A percentile compares a stretch with the other conserved stretches of the same genome.
These are phyloP conservation scores for Acanthornis magna DNA, from an alignment of 2,797 vertebrate species.

Conservation along the genomic window DNA sequence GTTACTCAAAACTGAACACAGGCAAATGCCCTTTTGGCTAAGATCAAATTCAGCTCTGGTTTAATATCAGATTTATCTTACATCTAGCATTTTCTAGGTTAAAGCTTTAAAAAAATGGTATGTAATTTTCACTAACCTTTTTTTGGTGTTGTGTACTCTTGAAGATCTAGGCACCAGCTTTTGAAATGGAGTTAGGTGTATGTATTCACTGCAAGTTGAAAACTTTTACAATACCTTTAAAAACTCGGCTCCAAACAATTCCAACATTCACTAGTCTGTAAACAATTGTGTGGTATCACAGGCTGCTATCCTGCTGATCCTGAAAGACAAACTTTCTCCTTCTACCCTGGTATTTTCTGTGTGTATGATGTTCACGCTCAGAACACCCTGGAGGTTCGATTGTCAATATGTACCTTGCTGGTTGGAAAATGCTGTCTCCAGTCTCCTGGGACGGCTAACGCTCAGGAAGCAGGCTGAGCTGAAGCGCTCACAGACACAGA, in stretches of 20 bases:
- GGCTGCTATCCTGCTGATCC: background rate
- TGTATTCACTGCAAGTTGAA: background rate
- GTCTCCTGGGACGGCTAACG: background rate
- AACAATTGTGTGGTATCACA: background rate
- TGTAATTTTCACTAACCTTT: background rate
- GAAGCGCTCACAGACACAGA: background rate
- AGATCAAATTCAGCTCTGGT: background rate
- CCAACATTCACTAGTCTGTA: background rate
- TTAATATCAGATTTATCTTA: background rate
- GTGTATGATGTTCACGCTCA: background rate
- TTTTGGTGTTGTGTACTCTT: background rate
- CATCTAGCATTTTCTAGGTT: background rate
- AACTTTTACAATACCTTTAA: background rate
- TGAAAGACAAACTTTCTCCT: background rate
- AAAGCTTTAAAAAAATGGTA: background rate
- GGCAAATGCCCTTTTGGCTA: background rate
- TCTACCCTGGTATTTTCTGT: background rate
- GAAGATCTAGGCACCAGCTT: background rate
- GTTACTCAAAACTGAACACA: background rate
- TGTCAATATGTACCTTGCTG: constrained; percentile 23
- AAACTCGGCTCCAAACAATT: background rate
- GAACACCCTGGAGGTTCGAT: background rate
- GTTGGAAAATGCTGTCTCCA: background rate
- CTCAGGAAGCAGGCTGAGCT: background rate
- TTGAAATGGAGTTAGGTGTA: background rate